Base-by-base conservation (phyloP, 2,113 vertebrate genomes). In the Notiomystis cincta region DNA sequence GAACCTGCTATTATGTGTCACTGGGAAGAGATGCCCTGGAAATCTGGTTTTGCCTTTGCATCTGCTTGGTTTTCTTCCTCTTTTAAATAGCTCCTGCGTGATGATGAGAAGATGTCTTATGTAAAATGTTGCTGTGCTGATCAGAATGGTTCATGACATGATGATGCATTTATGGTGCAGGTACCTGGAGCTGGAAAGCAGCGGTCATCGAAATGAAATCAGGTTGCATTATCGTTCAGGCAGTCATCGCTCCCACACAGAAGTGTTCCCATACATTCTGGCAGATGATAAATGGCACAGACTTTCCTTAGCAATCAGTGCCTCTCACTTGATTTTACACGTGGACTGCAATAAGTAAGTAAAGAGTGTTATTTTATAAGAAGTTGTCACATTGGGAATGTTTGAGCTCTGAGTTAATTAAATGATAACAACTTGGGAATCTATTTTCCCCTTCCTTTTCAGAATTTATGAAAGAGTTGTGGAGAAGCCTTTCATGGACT, bases 391-490 rank as follows among this genome's bases (percentile, higher is more conserved):
- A 50, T 62, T 38, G 85, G 11, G 50, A 85, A 45, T 48, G 53
- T 86, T 93, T 24, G 57, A 69, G 7, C 42, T 92, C 24, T 12
- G 20, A 84, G 18, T 61, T 75, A 90, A 80, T 61, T 28, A 78
- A 81, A 65, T 48, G 3, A 30, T n/a, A 60, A 53, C 61, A 51
- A 48, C 11, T 37, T 69, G 35, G 65, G 31, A 24, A 57, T 80
- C 15, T 81, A 19, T 60, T 57, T 89, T 38, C 27, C 7, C 38
- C 53, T 93, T 66, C 20, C 86, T 90, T 95, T 92, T 93, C 76
- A 99, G 99, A 97, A 99, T 99, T 98, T 99, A 99, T 97, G 99
- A 99, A 97, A 98, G 99, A 96, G 98, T 99, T 79, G 98, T 99
- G 78, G 99, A 99, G 78, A 98, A 98, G 45, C 99, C 99, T 23